Conservation (phyloP, 2,888 invertebrate genomes). For the Eristalis tenax region DNA sequence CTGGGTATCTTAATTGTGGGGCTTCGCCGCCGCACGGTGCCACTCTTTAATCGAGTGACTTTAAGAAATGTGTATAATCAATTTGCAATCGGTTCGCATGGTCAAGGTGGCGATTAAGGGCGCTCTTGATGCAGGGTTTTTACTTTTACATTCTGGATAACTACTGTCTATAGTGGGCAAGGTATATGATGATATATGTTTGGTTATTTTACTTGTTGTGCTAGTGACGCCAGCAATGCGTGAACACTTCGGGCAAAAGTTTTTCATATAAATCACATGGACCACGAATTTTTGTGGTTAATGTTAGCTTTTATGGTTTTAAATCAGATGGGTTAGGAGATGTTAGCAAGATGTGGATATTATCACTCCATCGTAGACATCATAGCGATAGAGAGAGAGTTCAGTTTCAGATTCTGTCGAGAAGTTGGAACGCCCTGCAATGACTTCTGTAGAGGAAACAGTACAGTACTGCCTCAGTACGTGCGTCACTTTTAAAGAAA, state of each 20-base stretch:
- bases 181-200: not conserved
- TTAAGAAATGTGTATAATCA: constrained; percentile 15
- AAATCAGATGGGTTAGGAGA: not conserved
- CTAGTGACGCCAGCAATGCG: not conserved
- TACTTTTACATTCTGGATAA: not conserved
- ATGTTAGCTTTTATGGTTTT: not conserved
- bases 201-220: not conserved
- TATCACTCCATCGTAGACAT: too few relatives aligned
- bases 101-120: not conserved
- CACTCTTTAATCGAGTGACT: constrained; percentile 16
- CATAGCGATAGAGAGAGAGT: too few relatives aligned
- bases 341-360: too few relatives aligned
- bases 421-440: too few relatives aligned
- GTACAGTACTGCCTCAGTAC: too few relatives aligned
- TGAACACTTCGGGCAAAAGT: not conserved
- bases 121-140: not conserved
- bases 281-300: not conserved
- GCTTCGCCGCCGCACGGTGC: not conserved
- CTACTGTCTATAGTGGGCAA: not conserved
- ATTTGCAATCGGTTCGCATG: not conserved
- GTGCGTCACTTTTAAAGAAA: too few relatives aligned
- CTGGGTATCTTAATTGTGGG: constrained; percentile 25
- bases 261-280: not conserved
- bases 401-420: too few relatives aligned
- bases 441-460: too few relatives aligned